Percentiles rank a stretch among this genome's conserved stretches.
These are phyloP conservation scores for Phymatocera aterrima DNA, from an alignment of 2,888 invertebrate genomes.

Conservation along the genomic window DNA sequence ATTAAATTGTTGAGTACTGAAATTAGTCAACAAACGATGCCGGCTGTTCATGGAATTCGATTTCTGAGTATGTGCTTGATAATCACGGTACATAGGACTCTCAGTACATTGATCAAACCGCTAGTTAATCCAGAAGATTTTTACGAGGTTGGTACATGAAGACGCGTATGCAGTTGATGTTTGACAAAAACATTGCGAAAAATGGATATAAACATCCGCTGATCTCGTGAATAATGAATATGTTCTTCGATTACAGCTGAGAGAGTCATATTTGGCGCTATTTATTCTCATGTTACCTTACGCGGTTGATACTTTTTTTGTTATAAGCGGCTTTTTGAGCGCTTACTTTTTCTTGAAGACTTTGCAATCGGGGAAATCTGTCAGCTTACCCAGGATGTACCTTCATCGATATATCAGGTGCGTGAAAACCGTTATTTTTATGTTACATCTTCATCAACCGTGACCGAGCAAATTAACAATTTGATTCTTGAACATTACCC, in stretches of 20 bases:
- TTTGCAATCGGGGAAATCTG: conserved; percentile 63
- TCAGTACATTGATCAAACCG: conserved; percentile 67
- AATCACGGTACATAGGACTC: conserved; percentile 74
- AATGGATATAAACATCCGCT: background rate
- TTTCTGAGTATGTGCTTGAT: conserved; percentile 76
- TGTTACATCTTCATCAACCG: background rate
- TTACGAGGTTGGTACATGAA: conserved; percentile 66
- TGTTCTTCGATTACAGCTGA: conserved; percentile 63
- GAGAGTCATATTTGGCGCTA: conserved; percentile 69
- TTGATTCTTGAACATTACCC: background rate
- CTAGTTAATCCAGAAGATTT: conserved; percentile 69
- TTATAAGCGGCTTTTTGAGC: conserved; percentile 73
- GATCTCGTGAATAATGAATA: background rate
- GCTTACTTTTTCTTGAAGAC: conserved; percentile 70
- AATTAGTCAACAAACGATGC: conserved; percentile 62
- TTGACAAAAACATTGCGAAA: background rate
- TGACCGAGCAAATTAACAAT: background rate
- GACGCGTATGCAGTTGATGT: background rate
- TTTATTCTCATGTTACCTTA: conserved; percentile 73
- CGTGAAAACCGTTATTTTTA: background rate
- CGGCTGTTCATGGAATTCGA: conserved; percentile 76
- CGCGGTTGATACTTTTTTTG: conserved; percentile 75
- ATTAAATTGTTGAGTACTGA: conserved; percentile 68
- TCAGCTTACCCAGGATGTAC: conserved; percentile 72
- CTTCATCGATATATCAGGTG: conserved; percentile 75